Percentiles rank a stretch among this genome's conserved stretches.
Conservation (phyloP, 1,140 invertebrate genomes). For the Heliothis subflexa region DNA sequence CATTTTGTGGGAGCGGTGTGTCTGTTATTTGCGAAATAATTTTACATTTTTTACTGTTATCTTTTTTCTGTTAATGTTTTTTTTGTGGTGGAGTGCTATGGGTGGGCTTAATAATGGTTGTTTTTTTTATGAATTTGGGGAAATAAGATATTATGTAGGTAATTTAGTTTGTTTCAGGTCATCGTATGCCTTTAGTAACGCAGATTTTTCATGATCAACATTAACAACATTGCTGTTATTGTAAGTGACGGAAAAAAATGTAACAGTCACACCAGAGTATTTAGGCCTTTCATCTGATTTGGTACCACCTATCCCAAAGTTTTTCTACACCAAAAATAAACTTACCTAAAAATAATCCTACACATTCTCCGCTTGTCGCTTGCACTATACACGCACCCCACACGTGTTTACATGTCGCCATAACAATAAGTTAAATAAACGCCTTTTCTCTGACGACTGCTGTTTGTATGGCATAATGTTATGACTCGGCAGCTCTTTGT, state of each 20-base stretch:
- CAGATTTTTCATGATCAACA: too few relatives aligned
- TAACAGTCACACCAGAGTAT: too few relatives aligned
- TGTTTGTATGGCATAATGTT: conserved; percentile 48
- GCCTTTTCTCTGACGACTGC: conserved; percentile 40
- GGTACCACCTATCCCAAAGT: background rate
- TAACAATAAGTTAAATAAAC: conserved; percentile 52
- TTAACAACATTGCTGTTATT: too few relatives aligned
- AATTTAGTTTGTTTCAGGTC: background rate
- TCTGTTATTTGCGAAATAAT: conserved; percentile 41
- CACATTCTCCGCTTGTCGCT: background rate
- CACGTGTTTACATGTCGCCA: conserved; percentile 39
- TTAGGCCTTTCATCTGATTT: too few relatives aligned
- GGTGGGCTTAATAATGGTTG: conserved; percentile 1
- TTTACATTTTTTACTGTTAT: conserved; percentile 39
- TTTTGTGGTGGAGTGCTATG: background rate
- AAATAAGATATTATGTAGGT: conserved; percentile 2
- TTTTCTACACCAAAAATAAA: background rate
- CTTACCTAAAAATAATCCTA: background rate
- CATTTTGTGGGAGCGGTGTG: conserved; percentile 36
- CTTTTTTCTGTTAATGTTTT: conserved; percentile 30
- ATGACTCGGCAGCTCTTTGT: conserved; percentile 18
- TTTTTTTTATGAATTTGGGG: conserved; percentile 14
- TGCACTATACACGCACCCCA: conserved; percentile 1
- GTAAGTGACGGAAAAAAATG: too few relatives aligned
- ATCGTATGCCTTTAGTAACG: background rate